Base-by-base conservation (phyloP, 2,113 vertebrate species). In the Lota lota region DNA sequence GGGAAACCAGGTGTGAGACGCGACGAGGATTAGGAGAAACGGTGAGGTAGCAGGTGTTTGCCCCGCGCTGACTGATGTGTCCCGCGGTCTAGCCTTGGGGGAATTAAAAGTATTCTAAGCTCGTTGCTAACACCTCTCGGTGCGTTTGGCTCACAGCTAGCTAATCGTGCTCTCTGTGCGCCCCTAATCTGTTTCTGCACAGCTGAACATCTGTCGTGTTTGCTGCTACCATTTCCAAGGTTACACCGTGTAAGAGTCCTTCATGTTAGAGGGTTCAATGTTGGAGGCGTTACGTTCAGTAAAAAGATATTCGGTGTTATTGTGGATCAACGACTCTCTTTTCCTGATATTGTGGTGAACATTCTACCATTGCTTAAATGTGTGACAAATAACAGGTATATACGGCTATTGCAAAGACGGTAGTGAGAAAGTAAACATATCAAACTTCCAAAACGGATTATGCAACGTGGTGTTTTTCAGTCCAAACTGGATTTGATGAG, bases 11-110 rank as follows among this genome's bases (percentile, higher is more conserved):
- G 10, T 47, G 14, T 21, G 58, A 60, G 20, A 15, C 4, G 22
- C 19, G 21, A 58, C 68, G 62, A 64, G 80, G 83, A 88, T 88
- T 85, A 84, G 22, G 59, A 24, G 22, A 65, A 53, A 22, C 14
- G 22, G 73, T 57, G 54, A n/a, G 17, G 54, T 18, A 16, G 54
- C 3, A 53, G 57, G 22, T n/a, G 63, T 70, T 47, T 47, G 40
- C 8, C 40, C 8, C 10, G 40, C 40, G 10, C 10, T 28, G 61
- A 15, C 19, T 54, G 61, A 77, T 74, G 57, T 79, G 72, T 62
- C 73, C 79, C 24, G 11, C 28, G 17, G 70, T 68, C 50, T 54
- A 4, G 19, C 66, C 65, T 76, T 63, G 21, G 70, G 36, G 57
- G 78, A 70, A 54, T 75, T 69, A 65, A 82, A 72, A 66, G 61